Conservation (phyloP, 2,797 vertebrate genomes). For the Diglossa cyanea region DNA sequence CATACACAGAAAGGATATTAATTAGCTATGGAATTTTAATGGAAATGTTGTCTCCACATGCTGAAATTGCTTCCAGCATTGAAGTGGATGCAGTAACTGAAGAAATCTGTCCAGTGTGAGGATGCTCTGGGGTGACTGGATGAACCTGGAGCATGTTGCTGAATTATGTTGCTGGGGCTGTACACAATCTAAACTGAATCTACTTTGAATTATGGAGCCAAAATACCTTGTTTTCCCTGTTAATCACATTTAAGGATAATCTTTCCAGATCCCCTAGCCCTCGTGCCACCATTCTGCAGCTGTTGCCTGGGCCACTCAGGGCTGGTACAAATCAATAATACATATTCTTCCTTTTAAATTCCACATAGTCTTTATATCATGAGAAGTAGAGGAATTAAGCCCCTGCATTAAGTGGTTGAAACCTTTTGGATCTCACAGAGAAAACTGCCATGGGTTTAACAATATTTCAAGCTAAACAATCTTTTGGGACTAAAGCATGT, state of each 20-base stretch:
- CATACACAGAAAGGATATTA: background rate
- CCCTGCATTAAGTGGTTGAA: background rate
- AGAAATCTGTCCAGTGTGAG: background rate
- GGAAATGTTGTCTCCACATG: background rate
- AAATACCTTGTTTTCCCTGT: background rate
- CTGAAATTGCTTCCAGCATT: background rate
- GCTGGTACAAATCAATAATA: background rate
- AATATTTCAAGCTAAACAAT: background rate
- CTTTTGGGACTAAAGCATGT: background rate
- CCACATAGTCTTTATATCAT: background rate
- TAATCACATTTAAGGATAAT: background rate
- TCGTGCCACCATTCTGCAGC: background rate
- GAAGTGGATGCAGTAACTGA: background rate
- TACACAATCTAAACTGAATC: background rate
- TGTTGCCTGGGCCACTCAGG: background rate
- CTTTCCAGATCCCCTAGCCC: background rate
- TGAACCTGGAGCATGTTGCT: background rate
- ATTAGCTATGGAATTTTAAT: background rate
- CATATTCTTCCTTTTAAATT: background rate
- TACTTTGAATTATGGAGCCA: background rate
- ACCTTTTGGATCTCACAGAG: background rate
- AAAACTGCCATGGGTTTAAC: background rate
- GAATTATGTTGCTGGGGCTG: background rate
- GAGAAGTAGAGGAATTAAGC: background rate
- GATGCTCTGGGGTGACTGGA: rapidly evolving